Evolutionary conservation across 2,888 invertebrate genomes (phyloP).

Genomic region (Chloroclystis v-ata): DNA sequence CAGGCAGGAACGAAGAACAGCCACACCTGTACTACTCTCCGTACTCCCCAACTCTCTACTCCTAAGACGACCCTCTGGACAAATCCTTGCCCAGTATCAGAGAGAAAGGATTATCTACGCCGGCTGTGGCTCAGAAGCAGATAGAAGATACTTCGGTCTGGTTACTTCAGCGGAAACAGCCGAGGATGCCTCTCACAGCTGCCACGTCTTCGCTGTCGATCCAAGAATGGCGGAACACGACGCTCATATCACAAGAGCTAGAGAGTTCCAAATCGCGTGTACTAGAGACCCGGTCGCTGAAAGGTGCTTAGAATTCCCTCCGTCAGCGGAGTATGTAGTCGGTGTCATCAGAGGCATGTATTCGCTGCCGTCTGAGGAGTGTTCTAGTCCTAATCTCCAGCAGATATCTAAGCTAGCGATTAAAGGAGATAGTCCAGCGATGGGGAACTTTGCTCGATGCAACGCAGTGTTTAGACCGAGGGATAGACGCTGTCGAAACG

Average conservation of each 20-base stretch:
- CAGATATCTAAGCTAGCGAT: conserved; percentile 67
- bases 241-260: conserved; percentile 87
- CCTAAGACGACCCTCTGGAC: conserved; percentile 87
- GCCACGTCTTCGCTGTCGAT: conserved; percentile 97
- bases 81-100: conserved; percentile 90
- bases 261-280: conserved; percentile 91
- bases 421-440: conserved; percentile 67
- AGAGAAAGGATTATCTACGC: conserved; percentile 92
- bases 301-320: conserved; percentile 92
- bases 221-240: conserved; percentile 90
- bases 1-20: conserved; percentile 91
- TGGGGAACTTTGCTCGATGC: conserved; percentile 57
- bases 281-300: conserved; percentile 87
- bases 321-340: conserved; percentile 87
- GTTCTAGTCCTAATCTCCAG: conserved; percentile 57
- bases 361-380: conserved; percentile 75
- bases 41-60: conserved; percentile 89
- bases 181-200: conserved; percentile 85
- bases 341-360: conserved; percentile 86
- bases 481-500: conserved; percentile 55
- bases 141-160: conserved; percentile 94
- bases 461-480: conserved; percentile 59
- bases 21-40: conserved; percentile 90
- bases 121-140: conserved; percentile 93
- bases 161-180: conserved; percentile 88